A percentile compares a stretch with the other conserved stretches of the same genome.
phyloP scores from a whole-genome alignment of 2,113 vertebrate genomes.

The Coreoperca whiteheadi region DNA sequence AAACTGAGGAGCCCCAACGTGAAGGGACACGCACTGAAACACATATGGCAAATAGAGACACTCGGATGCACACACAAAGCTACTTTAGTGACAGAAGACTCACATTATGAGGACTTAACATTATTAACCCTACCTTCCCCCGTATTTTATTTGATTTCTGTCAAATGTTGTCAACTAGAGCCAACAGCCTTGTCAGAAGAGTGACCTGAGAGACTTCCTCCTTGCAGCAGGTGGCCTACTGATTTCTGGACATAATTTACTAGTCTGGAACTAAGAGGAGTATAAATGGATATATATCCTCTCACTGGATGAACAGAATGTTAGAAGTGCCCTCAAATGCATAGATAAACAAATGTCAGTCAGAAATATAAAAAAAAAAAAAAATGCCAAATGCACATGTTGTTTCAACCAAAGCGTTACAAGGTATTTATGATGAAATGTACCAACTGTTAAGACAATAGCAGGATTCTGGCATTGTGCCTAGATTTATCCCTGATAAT shows the following conservation, averaged over 20 bases:
- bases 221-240: conserved; percentile 67
- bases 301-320: conserved; percentile 77
- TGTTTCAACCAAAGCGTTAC: conserved; percentile 83
- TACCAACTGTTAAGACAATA: conserved; percentile 41
- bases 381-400: conserved; percentile 82
- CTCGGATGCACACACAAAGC: conserved; percentile 72
- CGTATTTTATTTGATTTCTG: conserved; percentile 74
- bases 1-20: conserved; percentile 84
- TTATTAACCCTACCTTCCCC: conserved; percentile 59
- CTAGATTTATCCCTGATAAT: conserved; percentile 40
- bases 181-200: conserved; percentile 71
- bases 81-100: conserved; percentile 78
- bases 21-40: conserved; percentile 75
- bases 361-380: conserved; percentile 54
- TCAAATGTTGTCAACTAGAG: conserved; percentile 70
- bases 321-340: conserved; percentile 75
- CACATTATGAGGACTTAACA: conserved; percentile 67
- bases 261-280: conserved; percentile 62
- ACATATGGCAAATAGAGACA: conserved; percentile 71
- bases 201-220: conserved; percentile 69
- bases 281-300: conserved; percentile 60
- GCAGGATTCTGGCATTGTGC: conserved; percentile 46
- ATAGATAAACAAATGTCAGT: conserved; percentile 66
- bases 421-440: conserved; percentile 67
- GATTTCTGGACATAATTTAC: conserved; percentile 66